Evolutionary conservation across 2,113 vertebrate species (phyloP).

Genomic region (Pedetes capensis): DNA sequence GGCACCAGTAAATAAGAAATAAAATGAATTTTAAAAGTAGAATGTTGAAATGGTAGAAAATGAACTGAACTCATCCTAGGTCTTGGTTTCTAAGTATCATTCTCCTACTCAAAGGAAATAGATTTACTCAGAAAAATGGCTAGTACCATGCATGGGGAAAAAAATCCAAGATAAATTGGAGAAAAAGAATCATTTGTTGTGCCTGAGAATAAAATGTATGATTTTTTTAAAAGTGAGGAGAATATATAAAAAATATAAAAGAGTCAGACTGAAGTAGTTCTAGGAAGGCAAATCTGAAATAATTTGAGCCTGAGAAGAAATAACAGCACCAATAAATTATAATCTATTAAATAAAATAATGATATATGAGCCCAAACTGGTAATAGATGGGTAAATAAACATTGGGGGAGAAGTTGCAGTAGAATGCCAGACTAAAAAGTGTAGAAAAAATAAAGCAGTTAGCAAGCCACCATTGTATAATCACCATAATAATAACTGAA

Average conservation of each 20-base stretch:
- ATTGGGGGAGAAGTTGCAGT: not conserved
- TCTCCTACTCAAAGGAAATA: not conserved
- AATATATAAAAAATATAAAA: not conserved
- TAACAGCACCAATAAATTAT: not conserved
- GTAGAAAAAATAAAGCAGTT: not conserved
- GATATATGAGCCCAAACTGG: not conserved
- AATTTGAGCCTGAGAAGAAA: slow-evolving; percentile 5
- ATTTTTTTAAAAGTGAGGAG: not conserved
- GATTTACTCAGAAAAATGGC: not conserved
- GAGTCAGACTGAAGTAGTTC: not conserved
- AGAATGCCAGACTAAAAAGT: not conserved
- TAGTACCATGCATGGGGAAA: not conserved
- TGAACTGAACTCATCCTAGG: not conserved
- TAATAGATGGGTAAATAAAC: not conserved
- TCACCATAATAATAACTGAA: not conserved
- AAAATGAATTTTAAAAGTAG: not conserved
- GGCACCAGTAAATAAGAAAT: not conserved
- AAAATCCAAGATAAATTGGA: not conserved
- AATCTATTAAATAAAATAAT: slow-evolving; percentile 31
- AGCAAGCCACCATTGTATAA: not conserved
- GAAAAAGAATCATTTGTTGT: not conserved
- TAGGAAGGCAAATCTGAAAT: not conserved
- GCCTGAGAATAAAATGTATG: not conserved
- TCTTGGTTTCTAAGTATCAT: not conserved
- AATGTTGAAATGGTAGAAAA: not conserved